These are phyloP conservation scores for Andrena flavipes DNA, from an alignment of 2,888 invertebrate species.

Conservation along the genomic window DNA sequence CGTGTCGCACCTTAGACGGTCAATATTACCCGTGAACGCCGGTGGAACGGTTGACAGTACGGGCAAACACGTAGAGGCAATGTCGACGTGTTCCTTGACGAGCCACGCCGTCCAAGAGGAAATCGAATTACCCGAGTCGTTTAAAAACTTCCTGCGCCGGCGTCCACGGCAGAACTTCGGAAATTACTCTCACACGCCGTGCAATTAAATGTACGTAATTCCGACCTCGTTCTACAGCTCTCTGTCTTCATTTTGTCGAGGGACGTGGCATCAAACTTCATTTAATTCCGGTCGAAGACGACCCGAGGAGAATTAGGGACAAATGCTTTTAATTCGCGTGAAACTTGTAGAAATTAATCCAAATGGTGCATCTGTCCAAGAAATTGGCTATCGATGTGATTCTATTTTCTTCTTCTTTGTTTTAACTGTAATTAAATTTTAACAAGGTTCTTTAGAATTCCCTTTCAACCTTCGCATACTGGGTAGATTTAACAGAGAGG, in stretches of 20 bases:
- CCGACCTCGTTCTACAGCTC: neutral
- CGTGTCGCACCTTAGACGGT: conserved; percentile 43
- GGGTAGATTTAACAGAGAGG: neutral
- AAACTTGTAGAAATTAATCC: neutral
- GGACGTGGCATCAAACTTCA: neutral
- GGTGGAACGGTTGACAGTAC: conserved; percentile 16
- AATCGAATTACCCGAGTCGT: conserved; percentile 30
- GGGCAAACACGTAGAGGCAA: conserved; percentile 6
- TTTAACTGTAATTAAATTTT: neutral
- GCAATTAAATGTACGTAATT: conserved; percentile 6
- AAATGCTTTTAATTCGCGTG: neutral
- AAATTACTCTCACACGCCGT: conserved; percentile 12
- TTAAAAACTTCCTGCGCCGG: conserved; percentile 13
- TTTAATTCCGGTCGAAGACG: neutral
- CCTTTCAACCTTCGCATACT: neutral
- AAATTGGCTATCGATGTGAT: too few relatives aligned
- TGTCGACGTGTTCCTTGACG: neutral
- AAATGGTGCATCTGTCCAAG: too few relatives aligned
- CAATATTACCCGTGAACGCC: conserved; percentile 48
- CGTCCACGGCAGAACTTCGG: neutral
- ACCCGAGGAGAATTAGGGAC: neutral
- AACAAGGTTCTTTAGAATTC: neutral
- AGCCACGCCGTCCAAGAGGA: neutral
- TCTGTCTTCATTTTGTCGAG: neutral
- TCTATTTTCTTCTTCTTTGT: too few relatives aligned